Evolutionary conservation across 2,113 vertebrate species (phyloP).

Genomic region (Cervus canadensis): DNA sequence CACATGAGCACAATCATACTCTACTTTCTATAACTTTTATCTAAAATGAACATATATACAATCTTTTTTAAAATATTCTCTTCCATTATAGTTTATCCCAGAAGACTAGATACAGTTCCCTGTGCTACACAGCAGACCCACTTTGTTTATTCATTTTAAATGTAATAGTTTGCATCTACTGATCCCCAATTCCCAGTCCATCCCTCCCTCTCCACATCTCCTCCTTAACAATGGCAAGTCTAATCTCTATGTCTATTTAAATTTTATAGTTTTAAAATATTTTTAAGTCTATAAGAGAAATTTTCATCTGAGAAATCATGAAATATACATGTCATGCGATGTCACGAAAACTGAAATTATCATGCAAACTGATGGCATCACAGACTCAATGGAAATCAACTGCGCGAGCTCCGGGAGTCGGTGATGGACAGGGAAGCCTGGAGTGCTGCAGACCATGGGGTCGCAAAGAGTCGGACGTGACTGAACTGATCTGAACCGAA

Average conservation of each 20-base stretch:
- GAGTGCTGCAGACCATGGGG: neutral
- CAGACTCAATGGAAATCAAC: neutral
- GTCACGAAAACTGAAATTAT: neutral
- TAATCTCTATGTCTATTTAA: neutral
- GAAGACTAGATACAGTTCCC: neutral
- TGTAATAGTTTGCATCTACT: neutral
- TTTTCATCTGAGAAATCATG: neutral
- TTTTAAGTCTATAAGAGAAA: neutral
- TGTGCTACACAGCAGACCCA: neutral
- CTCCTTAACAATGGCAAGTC: neutral
- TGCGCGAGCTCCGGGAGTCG: rapidly evolving
- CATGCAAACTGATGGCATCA: neutral
- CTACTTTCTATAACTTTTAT: neutral
- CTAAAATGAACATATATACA: neutral
- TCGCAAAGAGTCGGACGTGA: rapidly evolving
- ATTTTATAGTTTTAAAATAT: neutral
- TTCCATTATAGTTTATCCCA: neutral
- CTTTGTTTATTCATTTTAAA: neutral
- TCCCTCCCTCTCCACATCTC: neutral
- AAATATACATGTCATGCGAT: neutral
- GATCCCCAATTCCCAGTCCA: neutral
- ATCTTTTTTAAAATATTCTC: neutral
- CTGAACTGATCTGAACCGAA: neutral
- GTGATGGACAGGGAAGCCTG: neutral
- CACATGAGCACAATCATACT: neutral